Base-by-base conservation (phyloP, 2,888 invertebrate genomes). In the Helleia helle region DNA sequence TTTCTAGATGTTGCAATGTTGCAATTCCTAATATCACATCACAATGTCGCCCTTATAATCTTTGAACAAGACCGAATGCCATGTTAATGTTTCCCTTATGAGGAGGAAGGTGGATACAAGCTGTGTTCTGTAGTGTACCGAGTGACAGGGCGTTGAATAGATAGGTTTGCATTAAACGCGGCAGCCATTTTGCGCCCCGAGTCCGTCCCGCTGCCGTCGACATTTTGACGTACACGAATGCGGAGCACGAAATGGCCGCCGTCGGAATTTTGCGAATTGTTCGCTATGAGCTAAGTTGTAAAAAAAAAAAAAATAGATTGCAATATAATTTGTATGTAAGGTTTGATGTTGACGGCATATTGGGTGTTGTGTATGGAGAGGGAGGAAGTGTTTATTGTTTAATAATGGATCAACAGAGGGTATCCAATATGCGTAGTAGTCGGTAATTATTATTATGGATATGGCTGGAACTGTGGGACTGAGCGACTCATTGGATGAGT, bases 51-150 rank as follows among this genome's bases (percentile, higher is more conserved):
- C 22, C 34, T 4, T 12, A 7, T 22, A 22, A 22, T 22, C 11
- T 31, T 39, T 39, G 38, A 42, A 37, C 47, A 51, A 43, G 46
- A 57, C 53, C 65, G 60, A 59, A 57, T 65, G 58, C 62, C 64
- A 47, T 59, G 59, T 68, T 62, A 65, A 70, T 68, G 74, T 74
- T 79, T 71, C 67, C 61, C 62, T 70, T 74, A 68, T 65, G 63
- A 57, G 55, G 71, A 70, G 71, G 67, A 61, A 55, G 72, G 64
- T 67, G 79, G 81, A 80, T 83, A 80, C 79, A 73, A 73, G 74
- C 69, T 80, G 83, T 80, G 80, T 80, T 81, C 80, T 71, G 77
- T 81, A 81, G 80, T 58, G 77, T 80, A 77, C 71, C 70, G 75
- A 71, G 68, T 59, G 74, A 76, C 71, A 72, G 75, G 75, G 72